Conservation (phyloP, 2,888 invertebrate genomes). For the Microchrysa polita region DNA sequence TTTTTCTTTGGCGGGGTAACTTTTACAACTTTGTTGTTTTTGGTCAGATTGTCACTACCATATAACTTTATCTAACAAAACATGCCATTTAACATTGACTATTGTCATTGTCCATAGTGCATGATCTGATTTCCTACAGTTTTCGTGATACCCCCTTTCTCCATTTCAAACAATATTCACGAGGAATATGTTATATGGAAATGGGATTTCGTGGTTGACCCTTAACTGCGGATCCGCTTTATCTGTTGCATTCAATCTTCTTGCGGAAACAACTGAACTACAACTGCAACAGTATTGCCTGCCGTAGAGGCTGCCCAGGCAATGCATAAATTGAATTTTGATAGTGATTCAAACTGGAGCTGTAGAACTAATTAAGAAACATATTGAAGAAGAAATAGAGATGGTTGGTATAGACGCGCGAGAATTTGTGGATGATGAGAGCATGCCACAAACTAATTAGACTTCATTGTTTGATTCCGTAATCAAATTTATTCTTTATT, state of each 20-base stretch:
- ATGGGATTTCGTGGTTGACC: conserved; percentile 40
- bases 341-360: background rate
- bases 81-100: conserved; percentile 12
- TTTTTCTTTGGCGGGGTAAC: no score
- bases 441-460: background rate
- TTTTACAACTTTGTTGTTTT: no score
- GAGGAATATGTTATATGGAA: conserved; percentile 16
- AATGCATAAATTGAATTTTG: background rate
- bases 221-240: conserved; percentile 26
- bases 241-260: conserved; percentile 7
- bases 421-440: background rate
- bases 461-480: background rate
- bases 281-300: no score
- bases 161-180: background rate
- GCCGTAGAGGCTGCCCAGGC: no score
- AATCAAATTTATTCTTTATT: background rate
- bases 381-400: background rate
- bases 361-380: conserved; percentile 9
- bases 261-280: background rate
- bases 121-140: conserved; percentile 16
- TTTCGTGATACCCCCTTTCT: background rate
- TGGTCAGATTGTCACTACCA: no score
- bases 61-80: no score
- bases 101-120: conserved; percentile 20
- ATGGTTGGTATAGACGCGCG: no score